Percentiles rank a stretch among this genome's conserved stretches.
Conservation (phyloP, 1,140 invertebrate genomes). For the Drosophila tropicalis region DNA sequence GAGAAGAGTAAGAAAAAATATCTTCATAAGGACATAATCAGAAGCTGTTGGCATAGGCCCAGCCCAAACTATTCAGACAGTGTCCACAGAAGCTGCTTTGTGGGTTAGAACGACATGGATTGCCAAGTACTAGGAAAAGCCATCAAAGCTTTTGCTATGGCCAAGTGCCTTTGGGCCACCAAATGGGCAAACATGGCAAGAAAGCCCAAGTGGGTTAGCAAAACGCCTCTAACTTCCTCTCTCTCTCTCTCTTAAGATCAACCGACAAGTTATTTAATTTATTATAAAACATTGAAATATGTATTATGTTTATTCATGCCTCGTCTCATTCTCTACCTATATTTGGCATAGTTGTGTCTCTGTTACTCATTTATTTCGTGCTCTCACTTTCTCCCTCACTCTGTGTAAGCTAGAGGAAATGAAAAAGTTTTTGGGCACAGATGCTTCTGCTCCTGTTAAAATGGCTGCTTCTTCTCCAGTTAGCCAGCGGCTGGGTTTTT, state of each 20-base stretch:
- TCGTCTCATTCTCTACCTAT: constrained; percentile 19
- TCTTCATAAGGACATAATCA: constrained; percentile 51
- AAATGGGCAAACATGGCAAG: constrained; percentile 45
- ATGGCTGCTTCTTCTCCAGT: constrained; percentile 48
- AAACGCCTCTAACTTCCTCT: constrained; percentile 3
- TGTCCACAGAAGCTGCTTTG: constrained; percentile 12
- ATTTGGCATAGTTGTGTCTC: background rate
- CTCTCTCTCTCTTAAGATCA: constrained; percentile 46
- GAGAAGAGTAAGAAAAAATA: background rate
- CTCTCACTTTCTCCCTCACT: constrained; percentile 18
- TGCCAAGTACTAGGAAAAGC: constrained; percentile 2
- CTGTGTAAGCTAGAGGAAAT: constrained; percentile 53
- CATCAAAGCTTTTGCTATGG: constrained; percentile 5
- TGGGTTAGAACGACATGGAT: constrained; percentile 6
- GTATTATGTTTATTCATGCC: constrained; percentile 71
- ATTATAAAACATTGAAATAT: constrained; percentile 80
- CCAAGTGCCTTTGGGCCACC: constrained; percentile 7
- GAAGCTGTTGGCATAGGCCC: constrained; percentile 45
- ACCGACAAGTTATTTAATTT: constrained; percentile 76
- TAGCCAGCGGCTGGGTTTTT: constrained; percentile 41
- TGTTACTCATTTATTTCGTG: background rate
- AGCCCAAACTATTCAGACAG: constrained; percentile 19
- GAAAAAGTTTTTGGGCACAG: constrained; percentile 71
- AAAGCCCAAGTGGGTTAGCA: constrained; percentile 41
- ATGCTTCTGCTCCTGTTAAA: constrained; percentile 36